A percentile compares a stretch with the other conserved stretches of the same genome.
These are phyloP conservation scores for Portevinia maculata DNA, from an alignment of 2,888 invertebrate genomes.

Conservation along the genomic window DNA sequence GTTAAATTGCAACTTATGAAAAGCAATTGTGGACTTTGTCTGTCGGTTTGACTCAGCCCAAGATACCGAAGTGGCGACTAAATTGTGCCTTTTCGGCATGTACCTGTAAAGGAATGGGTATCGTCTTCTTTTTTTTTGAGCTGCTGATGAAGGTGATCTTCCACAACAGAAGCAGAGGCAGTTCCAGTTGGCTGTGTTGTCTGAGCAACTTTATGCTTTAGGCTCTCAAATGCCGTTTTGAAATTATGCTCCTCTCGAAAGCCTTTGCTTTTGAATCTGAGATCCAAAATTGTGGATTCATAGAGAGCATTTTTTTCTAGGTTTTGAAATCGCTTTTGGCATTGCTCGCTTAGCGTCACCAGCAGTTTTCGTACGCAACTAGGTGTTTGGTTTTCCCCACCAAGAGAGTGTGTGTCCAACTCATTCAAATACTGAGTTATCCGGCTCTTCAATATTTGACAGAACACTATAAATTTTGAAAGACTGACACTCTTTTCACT, in stretches of 20 bases:
- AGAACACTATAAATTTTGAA: conserved; percentile 38
- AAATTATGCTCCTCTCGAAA: no score
- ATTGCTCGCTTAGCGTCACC: not conserved
- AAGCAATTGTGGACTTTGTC: conserved; percentile 30
- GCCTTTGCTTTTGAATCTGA: no score
- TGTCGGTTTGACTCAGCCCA: conserved; percentile 17
- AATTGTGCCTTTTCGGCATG: conserved; percentile 4
- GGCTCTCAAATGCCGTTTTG: conserved; percentile 23
- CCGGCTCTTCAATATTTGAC: not conserved
- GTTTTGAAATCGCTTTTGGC: no score
- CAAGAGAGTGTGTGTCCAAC: not conserved
- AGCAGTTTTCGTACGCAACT: conserved; percentile 2
- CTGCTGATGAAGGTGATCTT: not conserved
- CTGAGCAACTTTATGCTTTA: not conserved
- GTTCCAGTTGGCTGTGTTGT: no score
- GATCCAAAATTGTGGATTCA: conserved; percentile 41
- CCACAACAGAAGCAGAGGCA: no score
- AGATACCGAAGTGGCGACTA: conserved; percentile 12
- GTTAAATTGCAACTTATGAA: conserved; percentile 34
- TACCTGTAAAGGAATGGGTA: conserved; percentile 9
- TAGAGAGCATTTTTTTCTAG: conserved; percentile 22
- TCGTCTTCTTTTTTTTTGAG: not conserved
- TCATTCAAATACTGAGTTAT: conserved; percentile 2
- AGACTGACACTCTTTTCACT: no score
- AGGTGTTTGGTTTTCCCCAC: no score